Conservation (phyloP, 1,140 invertebrate genomes). For the Brachionus paranguensis region DNA sequence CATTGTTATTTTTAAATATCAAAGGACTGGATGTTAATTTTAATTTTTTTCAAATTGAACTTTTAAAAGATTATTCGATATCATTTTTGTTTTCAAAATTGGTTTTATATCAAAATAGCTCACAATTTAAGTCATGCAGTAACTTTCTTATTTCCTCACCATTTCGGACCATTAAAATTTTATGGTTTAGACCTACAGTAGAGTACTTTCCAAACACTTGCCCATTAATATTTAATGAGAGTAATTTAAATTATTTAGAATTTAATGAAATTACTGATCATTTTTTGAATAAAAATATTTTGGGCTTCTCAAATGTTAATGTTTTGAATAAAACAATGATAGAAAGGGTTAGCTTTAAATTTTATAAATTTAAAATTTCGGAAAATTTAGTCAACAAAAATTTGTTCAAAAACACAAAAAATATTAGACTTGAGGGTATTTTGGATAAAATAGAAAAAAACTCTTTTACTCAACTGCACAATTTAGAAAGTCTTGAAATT, state of each 20-base stretch:
- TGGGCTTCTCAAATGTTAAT: neutral
- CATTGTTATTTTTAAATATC: neutral
- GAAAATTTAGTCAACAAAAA: neutral
- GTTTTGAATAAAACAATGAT: neutral
- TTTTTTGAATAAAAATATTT: neutral
- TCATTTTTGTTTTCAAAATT: neutral
- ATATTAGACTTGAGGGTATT: neutral
- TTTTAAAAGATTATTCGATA: neutral
- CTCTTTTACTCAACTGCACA: neutral
- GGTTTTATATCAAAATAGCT: neutral
- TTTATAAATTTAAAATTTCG: neutral
- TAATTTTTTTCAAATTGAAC: neutral
- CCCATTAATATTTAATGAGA: neutral
- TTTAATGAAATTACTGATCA: neutral
- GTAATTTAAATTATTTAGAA: neutral
- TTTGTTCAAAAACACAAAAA: neutral
- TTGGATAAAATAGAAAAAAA: neutral
- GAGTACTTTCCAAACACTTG: neutral
- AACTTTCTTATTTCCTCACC: neutral
- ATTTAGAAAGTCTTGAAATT: neutral
- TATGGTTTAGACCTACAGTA: neutral
- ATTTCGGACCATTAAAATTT: neutral
- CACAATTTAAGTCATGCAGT: neutral
- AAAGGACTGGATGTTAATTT: neutral
- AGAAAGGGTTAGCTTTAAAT: neutral